These are phyloP conservation scores for Prorops nasuta DNA, from an alignment of 1,140 invertebrate species.

Conservation along the genomic window DNA sequence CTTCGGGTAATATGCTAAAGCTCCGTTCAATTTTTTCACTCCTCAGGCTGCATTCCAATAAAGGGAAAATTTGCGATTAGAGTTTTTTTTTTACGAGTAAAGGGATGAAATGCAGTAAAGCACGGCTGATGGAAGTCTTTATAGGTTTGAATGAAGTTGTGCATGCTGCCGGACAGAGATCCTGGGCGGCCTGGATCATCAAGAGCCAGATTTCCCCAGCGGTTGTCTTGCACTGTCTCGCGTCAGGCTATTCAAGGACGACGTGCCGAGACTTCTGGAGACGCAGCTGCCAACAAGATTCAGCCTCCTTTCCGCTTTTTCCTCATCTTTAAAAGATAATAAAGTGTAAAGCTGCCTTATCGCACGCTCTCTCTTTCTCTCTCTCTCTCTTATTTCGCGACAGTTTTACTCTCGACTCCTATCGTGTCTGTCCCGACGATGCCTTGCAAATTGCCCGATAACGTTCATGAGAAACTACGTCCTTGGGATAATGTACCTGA, in stretches of 20 bases:
- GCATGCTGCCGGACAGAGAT: too few relatives aligned
- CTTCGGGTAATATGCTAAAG: too few relatives aligned
- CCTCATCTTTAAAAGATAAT: slow-evolving; percentile 10
- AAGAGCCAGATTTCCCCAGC: slow-evolving; percentile 56
- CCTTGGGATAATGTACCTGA: slow-evolving; percentile 46
- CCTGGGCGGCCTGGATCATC: too few relatives aligned
- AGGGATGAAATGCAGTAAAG: too few relatives aligned
- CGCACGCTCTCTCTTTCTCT: neutral
- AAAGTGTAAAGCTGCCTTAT: slow-evolving; percentile 2
- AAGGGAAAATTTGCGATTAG: too few relatives aligned
- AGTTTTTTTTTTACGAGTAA: too few relatives aligned
- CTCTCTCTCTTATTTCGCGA: neutral
- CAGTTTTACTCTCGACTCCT: slow-evolving; percentile 1
- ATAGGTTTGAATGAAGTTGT: too few relatives aligned
- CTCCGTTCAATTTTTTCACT: too few relatives aligned
- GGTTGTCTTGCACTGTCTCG: slow-evolving; percentile 53
- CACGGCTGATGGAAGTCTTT: too few relatives aligned
- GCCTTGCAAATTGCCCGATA: slow-evolving; percentile 43
- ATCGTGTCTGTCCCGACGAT: slow-evolving; percentile 20
- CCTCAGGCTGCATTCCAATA: too few relatives aligned
- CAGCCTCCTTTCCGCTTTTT: slow-evolving; percentile 17
- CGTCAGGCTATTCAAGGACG: slow-evolving; percentile 55
- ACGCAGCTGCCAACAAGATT: slow-evolving; percentile 31
- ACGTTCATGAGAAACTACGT: slow-evolving; percentile 49
- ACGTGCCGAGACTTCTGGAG: slow-evolving; percentile 53